Base-by-base conservation (phyloP, 2,888 invertebrate genomes). In the Coremacera marginata region DNA sequence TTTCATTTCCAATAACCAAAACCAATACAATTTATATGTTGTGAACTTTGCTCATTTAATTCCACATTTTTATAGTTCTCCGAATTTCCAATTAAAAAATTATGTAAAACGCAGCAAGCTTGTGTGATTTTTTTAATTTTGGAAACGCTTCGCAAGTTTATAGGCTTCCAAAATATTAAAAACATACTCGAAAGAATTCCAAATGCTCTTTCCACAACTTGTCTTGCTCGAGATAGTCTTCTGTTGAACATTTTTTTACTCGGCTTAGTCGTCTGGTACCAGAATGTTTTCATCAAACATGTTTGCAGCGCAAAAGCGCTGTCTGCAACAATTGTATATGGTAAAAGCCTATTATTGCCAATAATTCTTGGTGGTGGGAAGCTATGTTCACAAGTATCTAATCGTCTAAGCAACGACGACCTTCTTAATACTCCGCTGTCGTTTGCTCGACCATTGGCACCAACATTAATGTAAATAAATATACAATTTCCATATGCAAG, bases 401-500 rank as follows among this genome's bases (percentile, higher is more conserved):
- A 52, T 11, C 57, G 11, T 2, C 4, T 57, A 19, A 57, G 71
- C 11, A 57, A 31, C 19, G 71, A 37, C 16, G 57, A 71, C 5
- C 34, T 25, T 34, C 34, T 71, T 57, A 72, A 57, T 3, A 72
- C 60, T 19, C 19, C 60, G n/a, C 60, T n/a, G n/a, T 60, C 72
- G 37, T 60, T 72, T n/a, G 60, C 25, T 60, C 72, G n/a, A 0
- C 72, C 57, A 25, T 60, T 72, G 1, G 57, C 72, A 3, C 72
- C 67, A 44, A 67, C 49, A 19, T 55, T n/a, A 22, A 73, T 60
- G 67, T 62, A 76, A 9, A 74, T 37, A 34, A 75, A 70, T 22
- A 44, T 70, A 14, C 27, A 78, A 22, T 78, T 75, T 2, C 71
- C 70, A 44, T 75, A 34, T 16, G 57, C 67, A 2, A 78, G 16